These are phyloP conservation scores for Cyclargus thomasi DNA, from an alignment of 1,140 invertebrate species.

Conservation along the genomic window DNA sequence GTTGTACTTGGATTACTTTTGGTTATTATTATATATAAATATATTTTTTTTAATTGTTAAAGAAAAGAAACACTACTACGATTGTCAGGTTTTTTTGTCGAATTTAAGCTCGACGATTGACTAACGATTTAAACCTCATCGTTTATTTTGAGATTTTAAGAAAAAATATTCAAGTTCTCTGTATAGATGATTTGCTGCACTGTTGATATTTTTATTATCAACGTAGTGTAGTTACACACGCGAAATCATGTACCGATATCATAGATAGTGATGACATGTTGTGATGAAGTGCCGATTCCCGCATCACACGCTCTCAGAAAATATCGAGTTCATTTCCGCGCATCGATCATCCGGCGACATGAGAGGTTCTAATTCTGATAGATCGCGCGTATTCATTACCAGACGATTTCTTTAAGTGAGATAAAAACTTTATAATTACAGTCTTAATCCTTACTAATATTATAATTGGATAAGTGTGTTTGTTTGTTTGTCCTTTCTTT, in stretches of 20 bases:
- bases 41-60: no score
- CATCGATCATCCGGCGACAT: constrained; percentile 66
- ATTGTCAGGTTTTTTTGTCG: no score
- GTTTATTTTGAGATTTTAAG: no score
- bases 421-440: constrained; percentile 12
- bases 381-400: constrained; percentile 64
- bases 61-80: no score
- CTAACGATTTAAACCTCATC: no score
- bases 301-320: constrained; percentile 55
- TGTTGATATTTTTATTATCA: no score
- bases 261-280: constrained; percentile 31
- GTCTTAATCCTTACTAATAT: not conserved
- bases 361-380: constrained; percentile 66
- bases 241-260: not conserved
- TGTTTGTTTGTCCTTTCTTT: no score
- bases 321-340: constrained; percentile 68
- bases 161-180: no score
- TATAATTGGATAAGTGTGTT: not conserved
- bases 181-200: no score
- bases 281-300: constrained; percentile 49
- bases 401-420: constrained; percentile 36
- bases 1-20: no score
- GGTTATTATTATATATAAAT: no score
- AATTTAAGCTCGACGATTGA: no score
- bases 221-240: not conserved